Evolutionary conservation across 2,113 vertebrate species (phyloP), one percentile per base, ranked within the genome.

Genomic region (Odocoileus hemionus): DNA sequence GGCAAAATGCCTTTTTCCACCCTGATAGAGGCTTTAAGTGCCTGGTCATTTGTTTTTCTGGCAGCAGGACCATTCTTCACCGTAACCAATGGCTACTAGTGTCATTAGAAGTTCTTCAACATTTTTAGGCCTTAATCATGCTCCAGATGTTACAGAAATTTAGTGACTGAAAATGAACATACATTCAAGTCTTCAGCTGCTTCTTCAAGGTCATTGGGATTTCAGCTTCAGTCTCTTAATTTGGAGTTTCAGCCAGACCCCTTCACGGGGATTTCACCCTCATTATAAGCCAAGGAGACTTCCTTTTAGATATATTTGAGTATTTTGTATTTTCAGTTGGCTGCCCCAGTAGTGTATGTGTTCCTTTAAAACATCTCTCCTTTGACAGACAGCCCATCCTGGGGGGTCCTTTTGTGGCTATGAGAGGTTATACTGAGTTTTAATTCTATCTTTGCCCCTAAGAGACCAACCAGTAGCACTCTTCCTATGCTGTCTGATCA

Each of bases 401-500:
- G 17, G 45, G 17, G 52, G 26, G 43, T 47, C 16, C 70, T 93
- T 96, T 25, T 60, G 50, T 58, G 50, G 83, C 43, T 57, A 26
- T 1, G 74, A 94, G 84, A 92, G 83, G 87, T 95, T 76, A 87
- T 19, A 6, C 52, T 52, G 50, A 61, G 58, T 94, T 96, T 86
- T 83, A 92, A 86, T 94, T 78, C 96, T 88, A n/a, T 86, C 88
- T 96, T 43, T 88, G 92, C 96, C 97, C 95, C 89, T 94, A 97
- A 98, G 97, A 91, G 61, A 95, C 96, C 93, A 97, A 91, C 95
- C 94, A 95, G 96, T 86, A 96, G 57, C 89, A 95, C 97, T 98
- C 97, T 97, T 98, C 94, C 91, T 86, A 55, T 92, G 97, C 98
- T 94, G 96, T 98, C 98, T 94, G 97, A 98, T 98, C 94, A 96